Evolutionary conservation across 1,140 invertebrate genomes (phyloP), one percentile per base, ranked within the genome.

Genomic region (Myzus persicae): DNA sequence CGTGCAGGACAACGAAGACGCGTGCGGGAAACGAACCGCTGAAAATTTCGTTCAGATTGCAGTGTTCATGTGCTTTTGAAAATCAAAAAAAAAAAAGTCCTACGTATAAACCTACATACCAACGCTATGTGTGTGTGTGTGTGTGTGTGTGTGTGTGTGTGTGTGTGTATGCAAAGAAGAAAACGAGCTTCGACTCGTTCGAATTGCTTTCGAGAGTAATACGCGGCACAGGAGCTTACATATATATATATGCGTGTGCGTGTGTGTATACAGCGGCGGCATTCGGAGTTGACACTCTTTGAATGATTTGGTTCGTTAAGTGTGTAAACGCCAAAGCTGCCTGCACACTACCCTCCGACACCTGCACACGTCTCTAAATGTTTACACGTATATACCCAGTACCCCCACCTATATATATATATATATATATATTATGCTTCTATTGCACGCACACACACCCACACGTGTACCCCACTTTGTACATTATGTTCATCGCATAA

Each of bases 271-370:
- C 42, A 14, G 42, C 5, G 26, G 14, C 26, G 26, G 42, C 26
- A 44, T 42, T 87, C 84, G 51, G 36, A 67, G 90, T 59, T 91
- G 54, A 91, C 90, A 81, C 36, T 76, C 38, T 67, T n/a, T n/a
- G 54, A 76, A 91, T 81, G 51, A 91, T 91, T 91, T 44, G 90
- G 59, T 91, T 91, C 90, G 90, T 91, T 91, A 91, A 91, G 90
- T 91, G 90, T 91, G 90, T n/a, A 91, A 91, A 91, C 54, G 90
- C 24, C 40, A 18, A 36, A 11, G 7, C 31, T 85, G 59, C 82
- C 1, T 88, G 85, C 38, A 40, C 36, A n/a, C 44, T 36, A 76
- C 42, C 26, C 31, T 48, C 40, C 85, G 31, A 26, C 40, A 85
- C 40, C 40, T 7, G 84, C 31, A 14, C 40, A 85, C 22, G 18